Conservation (phyloP, 37 sponge, comb jelly and placozoan species). For the Beroe ovata region DNA sequence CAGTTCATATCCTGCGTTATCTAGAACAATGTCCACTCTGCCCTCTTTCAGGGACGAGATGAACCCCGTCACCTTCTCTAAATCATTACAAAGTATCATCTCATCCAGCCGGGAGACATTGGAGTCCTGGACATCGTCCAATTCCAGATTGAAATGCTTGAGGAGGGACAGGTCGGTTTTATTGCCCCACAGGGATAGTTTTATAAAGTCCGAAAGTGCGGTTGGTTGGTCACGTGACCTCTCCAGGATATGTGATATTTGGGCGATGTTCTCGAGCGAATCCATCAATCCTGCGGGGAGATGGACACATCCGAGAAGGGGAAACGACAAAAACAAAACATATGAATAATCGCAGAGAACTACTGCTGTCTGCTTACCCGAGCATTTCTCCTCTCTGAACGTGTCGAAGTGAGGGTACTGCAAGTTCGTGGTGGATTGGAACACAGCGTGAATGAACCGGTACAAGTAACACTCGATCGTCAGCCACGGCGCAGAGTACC, state of each 20-base stretch:
- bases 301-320: too few species aligned
- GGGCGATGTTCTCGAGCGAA: neutral
- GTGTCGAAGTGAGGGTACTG: constrained; percentile 45
- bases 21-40: constrained; percentile 82
- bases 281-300: neutral
- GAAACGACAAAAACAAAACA: too few species aligned
- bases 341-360: too few species aligned
- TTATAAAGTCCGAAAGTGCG: neutral
- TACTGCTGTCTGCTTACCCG: too few species aligned
- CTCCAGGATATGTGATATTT: neutral
- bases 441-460: constrained; percentile 69
- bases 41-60: neutral
- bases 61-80: constrained; percentile 13
- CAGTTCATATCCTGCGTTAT: constrained; percentile 94
- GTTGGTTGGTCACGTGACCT: neutral
- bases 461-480: constrained; percentile 98
- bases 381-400: constrained; percentile 45
- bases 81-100: constrained; percentile 42
- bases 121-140: neutral
- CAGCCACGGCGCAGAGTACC: constrained; percentile 93
- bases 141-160: constrained; percentile 53
- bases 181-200: constrained; percentile 98
- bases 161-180: constrained; percentile 91
- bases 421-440: neutral
- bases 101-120: neutral